Percentiles rank a stretch among this genome's conserved stretches.
Evolutionary conservation across 2,888 invertebrate species (phyloP).

Genomic region (Stictocephala bisonia): DNA sequence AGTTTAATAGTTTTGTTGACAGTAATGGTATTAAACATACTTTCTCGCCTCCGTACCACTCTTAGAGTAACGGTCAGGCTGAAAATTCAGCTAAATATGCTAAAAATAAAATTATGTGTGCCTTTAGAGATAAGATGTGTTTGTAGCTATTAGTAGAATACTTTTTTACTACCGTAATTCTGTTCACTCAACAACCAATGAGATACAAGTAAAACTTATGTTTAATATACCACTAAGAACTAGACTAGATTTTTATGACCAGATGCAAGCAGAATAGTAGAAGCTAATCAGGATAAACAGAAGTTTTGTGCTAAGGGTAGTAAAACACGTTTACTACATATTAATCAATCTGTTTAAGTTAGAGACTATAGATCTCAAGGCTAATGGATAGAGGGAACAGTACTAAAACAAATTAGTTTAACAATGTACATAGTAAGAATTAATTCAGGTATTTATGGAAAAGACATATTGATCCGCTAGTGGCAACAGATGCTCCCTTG

Average conservation of each 20-base stretch:
- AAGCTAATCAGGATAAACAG: conserved; percentile 4
- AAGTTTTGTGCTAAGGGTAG: background rate
- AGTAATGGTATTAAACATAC: conserved; percentile 38
- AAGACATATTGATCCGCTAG: conserved; percentile 25
- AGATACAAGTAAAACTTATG: conserved; percentile 19
- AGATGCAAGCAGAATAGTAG: no score
- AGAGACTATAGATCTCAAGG: background rate
- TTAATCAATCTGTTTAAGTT: background rate
- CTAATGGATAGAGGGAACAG: conserved; percentile 11
- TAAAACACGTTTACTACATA: background rate
- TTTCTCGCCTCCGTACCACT: background rate
- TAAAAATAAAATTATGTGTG: conserved; percentile 28
- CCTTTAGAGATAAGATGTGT: background rate
- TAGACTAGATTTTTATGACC: conserved; percentile 27
- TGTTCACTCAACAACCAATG: no score
- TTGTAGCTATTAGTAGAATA: no score
- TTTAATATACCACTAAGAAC: conserved; percentile 1
- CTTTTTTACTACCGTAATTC: no score
- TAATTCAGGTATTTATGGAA: conserved; percentile 25
- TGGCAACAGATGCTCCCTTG: no score
- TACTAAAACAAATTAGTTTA: background rate
- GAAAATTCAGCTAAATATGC: conserved; percentile 26
- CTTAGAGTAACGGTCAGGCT: conserved; percentile 14
- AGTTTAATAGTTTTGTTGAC: conserved; percentile 3
- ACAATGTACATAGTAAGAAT: background rate